Evolutionary conservation across 2,888 invertebrate genomes (phyloP), one percentile per base, ranked within the genome.

Genomic region (Odontomyia ornata): DNA sequence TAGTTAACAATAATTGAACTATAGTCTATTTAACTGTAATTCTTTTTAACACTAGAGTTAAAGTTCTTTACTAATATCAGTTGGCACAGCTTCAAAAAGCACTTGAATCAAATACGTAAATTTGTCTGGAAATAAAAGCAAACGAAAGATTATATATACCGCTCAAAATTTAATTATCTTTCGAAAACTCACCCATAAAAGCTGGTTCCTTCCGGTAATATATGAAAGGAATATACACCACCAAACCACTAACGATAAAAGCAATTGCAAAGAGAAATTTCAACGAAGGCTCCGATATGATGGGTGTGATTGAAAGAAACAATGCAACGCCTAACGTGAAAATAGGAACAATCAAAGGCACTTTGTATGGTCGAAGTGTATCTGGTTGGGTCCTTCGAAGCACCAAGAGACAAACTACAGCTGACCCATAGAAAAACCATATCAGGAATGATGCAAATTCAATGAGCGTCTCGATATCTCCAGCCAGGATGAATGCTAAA

Each of bases 371-470:
- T 77, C 95, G 88, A 0, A 88, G 89, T 27, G 89, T 90, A 78
- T 92, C 85, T 3, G 91, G 90, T 83, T 91, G 91, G 0, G 93
- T 94, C 81, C 85, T 91, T 65, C 95, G 86, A 82, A 96, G 87
- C 0, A 94, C 89, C 46, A 96, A 85, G 21, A 96, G 87, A 0
- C 95, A 91, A 0, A 93, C 89, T 92, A 95, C 94, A 0, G 95
- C 94, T 0, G 91, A 85, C 0, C 95, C 95, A 84, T 95, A 96
- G 87, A 95, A 95, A 79, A 95, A 90, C 95, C 95, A 96, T 25
- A 94, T 92, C 79, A 95, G 90, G 88, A 95, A 95, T 84, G 94
- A 95, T 60, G 94, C 94, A 84, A 95, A 94, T 82, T 95, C 93
- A 80, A 96, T 95, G 15, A 96, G 88, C 1, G 91, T 90, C 69